A percentile compares a stretch with the other conserved stretches of the same genome.
These are phyloP conservation scores for Bombus picipes DNA, from an alignment of 1,140 invertebrate genomes.

Conservation along the genomic window DNA sequence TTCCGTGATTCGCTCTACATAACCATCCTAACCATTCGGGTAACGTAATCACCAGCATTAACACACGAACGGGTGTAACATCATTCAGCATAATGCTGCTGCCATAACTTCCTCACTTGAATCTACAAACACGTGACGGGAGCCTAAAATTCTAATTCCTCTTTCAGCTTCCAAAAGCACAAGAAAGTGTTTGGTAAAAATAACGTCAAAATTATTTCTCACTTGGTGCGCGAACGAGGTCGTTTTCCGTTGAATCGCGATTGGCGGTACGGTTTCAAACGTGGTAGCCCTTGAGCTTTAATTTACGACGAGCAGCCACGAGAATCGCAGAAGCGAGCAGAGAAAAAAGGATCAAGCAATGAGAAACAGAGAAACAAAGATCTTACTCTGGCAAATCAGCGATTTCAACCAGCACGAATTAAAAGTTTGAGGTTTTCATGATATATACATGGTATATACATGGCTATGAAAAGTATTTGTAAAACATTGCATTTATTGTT, in stretches of 20 bases:
- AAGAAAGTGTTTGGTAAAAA: conserved; percentile 26
- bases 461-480: too few species aligned
- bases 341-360: background rate
- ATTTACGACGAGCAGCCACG: conserved; percentile 31
- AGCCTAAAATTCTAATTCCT: background rate
- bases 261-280: background rate
- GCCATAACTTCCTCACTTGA: background rate
- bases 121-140: background rate
- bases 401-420: background rate
- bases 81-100: background rate
- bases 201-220: conserved; percentile 30
- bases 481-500: too few species aligned
- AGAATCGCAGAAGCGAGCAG: background rate
- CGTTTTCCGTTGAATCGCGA: background rate
- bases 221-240: background rate
- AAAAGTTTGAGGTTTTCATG: too few species aligned
- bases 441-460: too few species aligned
- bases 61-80: background rate
- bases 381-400: background rate
- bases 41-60: conserved; percentile 15
- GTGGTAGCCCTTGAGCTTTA: conserved; percentile 33
- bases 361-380: conserved; percentile 2
- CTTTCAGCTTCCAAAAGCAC: background rate
- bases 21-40: background rate
- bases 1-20: background rate